Evolutionary conservation across 2,113 vertebrate genomes (phyloP), one percentile per base, ranked within the genome.

Genomic region (Plecturocebus donacophilus): DNA sequence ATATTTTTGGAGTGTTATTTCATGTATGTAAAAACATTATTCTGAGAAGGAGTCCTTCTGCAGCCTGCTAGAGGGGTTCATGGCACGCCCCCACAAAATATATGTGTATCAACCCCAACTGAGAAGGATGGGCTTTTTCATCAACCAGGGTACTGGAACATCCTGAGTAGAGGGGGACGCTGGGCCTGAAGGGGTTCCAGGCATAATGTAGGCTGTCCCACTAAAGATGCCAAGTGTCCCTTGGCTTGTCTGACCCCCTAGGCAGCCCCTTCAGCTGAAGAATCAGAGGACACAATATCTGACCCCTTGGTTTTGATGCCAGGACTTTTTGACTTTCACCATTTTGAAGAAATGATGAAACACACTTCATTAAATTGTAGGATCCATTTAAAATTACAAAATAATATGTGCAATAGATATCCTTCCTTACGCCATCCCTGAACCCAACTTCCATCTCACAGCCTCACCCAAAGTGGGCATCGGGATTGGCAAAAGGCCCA

Each of bases 181-280:
- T 4, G 2, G 7, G 27, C 8, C 16, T 1, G 8, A 64, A 47
- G 47, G 52, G 38, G 7, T 23, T 11, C 42, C 45, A 20, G 49
- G 40, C 9, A 20, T 20, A 6, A 17, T 0, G 1, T 1, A 32
- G 20, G 14, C 8, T 42, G 12, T 11, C 45, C 66, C 68, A 19
- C 56, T 20, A 27, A 40, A 49, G 35, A 54, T 0, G 13, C 20
- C 83, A 5, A 5, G 30, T 0, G 25, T 12, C 61, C 40, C 8
- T 66, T 21, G 13, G 19, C 6, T 10, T 19, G 30, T 56, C n/a
- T n/a, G 35, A 58, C 13, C n/a, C n/a, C 21, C 2, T 64, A n/a
- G 87, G 54, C 1, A 30, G 66, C 23, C 9, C 19, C 66, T 54
- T 21, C 75, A n/a, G 80, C 73, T 86, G 19, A 12, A 75, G 79